Evolutionary conservation across 2,797 vertebrate species (phyloP).

Genomic region (Botia almorhae): DNA sequence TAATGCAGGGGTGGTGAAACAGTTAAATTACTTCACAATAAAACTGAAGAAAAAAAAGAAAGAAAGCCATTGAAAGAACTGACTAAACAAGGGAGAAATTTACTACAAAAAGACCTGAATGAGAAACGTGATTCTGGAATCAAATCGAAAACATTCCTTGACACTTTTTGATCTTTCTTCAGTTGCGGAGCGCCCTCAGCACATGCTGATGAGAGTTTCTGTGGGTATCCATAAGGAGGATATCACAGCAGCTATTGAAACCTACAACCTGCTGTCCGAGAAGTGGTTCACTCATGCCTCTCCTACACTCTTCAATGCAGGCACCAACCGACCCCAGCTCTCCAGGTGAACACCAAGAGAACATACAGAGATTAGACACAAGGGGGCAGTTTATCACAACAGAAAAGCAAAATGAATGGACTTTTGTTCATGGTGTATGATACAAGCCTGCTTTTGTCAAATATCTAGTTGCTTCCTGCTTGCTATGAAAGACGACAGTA

Average conservation of each 20-base stretch:
- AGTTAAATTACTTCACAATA: not conserved
- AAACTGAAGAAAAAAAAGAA: not conserved
- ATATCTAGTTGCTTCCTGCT: slow-evolving; percentile 93
- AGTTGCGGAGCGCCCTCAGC: slow-evolving; percentile 96
- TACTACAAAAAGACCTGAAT: not conserved
- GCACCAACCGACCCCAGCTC: slow-evolving; percentile 93
- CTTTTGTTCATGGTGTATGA: not conserved
- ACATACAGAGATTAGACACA: slow-evolving; percentile 12
- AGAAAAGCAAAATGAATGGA: not conserved
- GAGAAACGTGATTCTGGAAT: not conserved
- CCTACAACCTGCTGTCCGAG: slow-evolving; percentile 96
- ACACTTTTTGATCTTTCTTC: not conserved
- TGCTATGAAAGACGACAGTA: slow-evolving; percentile 97
- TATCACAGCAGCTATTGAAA: slow-evolving; percentile 92
- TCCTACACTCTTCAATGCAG: slow-evolving; percentile 96
- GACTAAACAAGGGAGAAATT: too few species aligned
- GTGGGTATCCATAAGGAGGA: slow-evolving; percentile 90
- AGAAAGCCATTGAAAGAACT: too few species aligned
- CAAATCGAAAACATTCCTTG: not conserved
- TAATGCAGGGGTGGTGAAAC: not conserved
- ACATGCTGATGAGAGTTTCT: slow-evolving; percentile 97
- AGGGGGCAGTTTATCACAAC: slow-evolving; percentile 30
- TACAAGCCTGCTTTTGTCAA: slow-evolving; percentile 60
- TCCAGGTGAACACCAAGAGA: slow-evolving; percentile 80
- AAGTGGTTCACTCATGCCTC: slow-evolving; percentile 98